Conservation (phyloP, 2,797 vertebrate genomes). For the Ptychobarbus kaznakovi region DNA sequence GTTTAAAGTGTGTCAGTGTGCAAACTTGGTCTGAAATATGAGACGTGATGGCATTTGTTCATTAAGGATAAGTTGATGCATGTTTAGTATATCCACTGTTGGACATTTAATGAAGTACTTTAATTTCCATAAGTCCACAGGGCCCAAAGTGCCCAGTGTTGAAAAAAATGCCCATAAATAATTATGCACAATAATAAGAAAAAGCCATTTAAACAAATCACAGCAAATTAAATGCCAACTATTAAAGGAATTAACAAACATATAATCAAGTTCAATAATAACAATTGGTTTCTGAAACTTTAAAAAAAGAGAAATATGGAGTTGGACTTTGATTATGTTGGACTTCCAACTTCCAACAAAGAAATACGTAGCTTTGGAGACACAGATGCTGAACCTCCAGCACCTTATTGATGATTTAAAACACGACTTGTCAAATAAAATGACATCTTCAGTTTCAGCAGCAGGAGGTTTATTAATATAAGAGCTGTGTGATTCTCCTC, state of each 20-base stretch:
- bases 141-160: not conserved
- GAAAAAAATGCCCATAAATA: not conserved
- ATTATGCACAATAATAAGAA: not conserved
- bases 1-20: not conserved
- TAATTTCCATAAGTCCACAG: not conserved
- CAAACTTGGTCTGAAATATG: not conserved
- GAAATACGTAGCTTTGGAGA: not conserved
- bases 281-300: not conserved
- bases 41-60: not conserved
- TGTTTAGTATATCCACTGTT: not conserved
- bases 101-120: not conserved
- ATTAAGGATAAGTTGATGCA: not conserved
- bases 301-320: not conserved
- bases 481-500: not conserved
- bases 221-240: not conserved
- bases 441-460: not conserved
- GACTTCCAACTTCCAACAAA: not conserved
- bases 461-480: not conserved
- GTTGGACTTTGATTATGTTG: not conserved
- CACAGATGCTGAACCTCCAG: not conserved
- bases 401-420: not conserved
- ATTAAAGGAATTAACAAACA: not conserved
- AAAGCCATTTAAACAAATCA: not conserved
- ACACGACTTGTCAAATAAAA: not conserved
- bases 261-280: not conserved